Evolutionary conservation across 2,113 vertebrate genomes (phyloP).

Genomic region (Cygnus atratus): DNA sequence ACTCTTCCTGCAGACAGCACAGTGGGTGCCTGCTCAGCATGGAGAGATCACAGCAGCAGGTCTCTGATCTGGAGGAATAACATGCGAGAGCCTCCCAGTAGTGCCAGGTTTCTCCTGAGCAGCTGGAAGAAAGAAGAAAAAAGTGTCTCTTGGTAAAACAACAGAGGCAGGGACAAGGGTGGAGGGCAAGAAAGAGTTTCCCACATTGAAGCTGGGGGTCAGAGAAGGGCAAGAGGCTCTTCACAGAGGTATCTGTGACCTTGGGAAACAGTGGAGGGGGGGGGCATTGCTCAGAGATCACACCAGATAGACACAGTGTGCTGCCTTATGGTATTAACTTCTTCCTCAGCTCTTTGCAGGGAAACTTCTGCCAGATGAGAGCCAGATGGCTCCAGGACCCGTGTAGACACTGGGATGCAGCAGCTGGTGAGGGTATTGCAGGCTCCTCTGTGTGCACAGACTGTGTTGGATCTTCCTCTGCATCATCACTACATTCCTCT

Average conservation of each 20-base stretch:
- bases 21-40: background rate
- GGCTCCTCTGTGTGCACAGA: background rate
- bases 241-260: background rate
- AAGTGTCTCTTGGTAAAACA: background rate
- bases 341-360: background rate
- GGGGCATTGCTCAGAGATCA: rapidly evolving
- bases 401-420: background rate
- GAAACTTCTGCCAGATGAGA: constrained; percentile 13
- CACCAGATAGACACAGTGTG: background rate
- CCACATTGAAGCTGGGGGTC: background rate
- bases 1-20: background rate
- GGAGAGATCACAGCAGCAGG: background rate
- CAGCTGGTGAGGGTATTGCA: background rate
- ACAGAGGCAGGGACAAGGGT: background rate
- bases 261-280: background rate
- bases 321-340: background rate
- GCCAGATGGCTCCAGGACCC: background rate
- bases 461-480: background rate
- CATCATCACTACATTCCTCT: background rate
- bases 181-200: background rate
- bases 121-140: background rate
- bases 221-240: background rate
- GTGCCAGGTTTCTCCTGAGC: background rate
- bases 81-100: background rate
- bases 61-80: background rate